These are phyloP conservation scores for Enteromius thamalakanensis DNA, from an alignment of 2,797 vertebrate genomes.

Conservation along the genomic window DNA sequence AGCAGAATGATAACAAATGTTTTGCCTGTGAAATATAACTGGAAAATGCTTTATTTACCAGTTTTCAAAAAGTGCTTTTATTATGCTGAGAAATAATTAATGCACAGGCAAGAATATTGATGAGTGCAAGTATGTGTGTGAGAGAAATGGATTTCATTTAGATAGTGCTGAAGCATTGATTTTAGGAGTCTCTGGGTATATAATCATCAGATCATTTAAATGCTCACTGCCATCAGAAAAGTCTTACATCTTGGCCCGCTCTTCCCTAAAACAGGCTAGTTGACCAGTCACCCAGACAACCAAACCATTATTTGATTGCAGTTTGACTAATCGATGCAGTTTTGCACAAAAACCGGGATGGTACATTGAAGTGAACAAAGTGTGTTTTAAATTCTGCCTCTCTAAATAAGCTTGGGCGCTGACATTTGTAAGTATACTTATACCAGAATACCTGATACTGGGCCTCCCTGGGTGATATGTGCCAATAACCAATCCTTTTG, in stretches of 20 bases:
- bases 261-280: neutral
- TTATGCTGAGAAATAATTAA: neutral
- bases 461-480: neutral
- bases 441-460: neutral
- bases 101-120: neutral
- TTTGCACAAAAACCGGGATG: neutral
- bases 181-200: neutral
- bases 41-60: conserved; percentile 1
- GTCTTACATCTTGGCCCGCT: neutral
- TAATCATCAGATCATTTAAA: neutral
- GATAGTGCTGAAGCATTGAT: neutral
- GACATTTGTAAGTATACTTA: neutral
- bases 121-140: neutral
- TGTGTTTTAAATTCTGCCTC: neutral
- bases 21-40: neutral
- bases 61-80: neutral
- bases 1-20: neutral
- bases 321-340: neutral
- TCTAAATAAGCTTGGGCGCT: neutral
- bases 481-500: conserved; percentile 35
- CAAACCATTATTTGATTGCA: too few relatives aligned
- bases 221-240: neutral
- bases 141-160: neutral
- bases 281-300: neutral
- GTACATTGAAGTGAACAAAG: neutral